Evolutionary conservation across 2,797 vertebrate species (phyloP).

Genomic region (Pangasius larnaudii): DNA sequence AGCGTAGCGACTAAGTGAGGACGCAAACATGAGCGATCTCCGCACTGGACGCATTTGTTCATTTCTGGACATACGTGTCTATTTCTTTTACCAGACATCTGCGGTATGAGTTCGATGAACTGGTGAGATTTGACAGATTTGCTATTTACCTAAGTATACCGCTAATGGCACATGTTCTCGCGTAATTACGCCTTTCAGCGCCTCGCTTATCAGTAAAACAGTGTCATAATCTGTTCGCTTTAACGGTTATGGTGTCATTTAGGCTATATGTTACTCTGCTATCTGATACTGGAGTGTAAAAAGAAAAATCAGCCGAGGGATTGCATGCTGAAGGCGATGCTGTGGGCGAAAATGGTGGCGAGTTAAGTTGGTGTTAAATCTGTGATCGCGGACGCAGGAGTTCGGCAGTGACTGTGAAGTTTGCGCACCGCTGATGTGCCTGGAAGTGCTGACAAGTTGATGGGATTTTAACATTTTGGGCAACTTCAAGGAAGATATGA

Average conservation of each 20-base stretch:
- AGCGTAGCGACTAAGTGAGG: constrained; percentile 47
- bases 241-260: neutral
- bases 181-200: neutral
- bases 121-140: constrained; percentile 11
- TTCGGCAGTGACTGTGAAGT: constrained; percentile 12
- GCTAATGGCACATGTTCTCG: neutral
- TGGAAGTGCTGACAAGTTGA: neutral
- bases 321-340: neutral
- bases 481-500: constrained; percentile 53
- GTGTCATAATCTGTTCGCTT: neutral
- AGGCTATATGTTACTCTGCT: no score
- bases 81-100: neutral
- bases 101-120: neutral
- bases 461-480: constrained; percentile 35
- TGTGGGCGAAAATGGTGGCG: constrained; percentile 23
- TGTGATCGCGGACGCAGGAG: neutral
- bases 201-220: neutral
- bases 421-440: neutral
- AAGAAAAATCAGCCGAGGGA: neutral
- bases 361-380: constrained; percentile 7
- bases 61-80: constrained; percentile 7
- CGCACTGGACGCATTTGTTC: constrained; percentile 28
- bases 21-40: constrained; percentile 23
- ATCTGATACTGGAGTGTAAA: neutral
- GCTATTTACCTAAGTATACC: neutral